Conservation (phyloP, 2,888 invertebrate species). For the Ectemnius lituratus region DNA sequence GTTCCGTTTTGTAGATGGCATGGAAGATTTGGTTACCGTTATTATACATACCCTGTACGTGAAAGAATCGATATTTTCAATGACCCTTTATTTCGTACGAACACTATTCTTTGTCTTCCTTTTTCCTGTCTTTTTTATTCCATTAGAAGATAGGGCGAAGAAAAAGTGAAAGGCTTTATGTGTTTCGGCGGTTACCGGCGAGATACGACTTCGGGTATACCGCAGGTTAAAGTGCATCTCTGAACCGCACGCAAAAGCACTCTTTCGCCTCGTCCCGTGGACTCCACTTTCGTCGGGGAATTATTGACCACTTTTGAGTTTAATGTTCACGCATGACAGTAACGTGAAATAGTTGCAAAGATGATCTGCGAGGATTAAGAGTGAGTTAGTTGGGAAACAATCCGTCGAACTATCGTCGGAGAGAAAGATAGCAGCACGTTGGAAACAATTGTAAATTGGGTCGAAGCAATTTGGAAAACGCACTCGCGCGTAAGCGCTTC, state of each 20-base stretch:
- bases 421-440: not conserved
- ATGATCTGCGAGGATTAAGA: no score
- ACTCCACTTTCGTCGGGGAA: constrained; percentile 10
- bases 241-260: not conserved
- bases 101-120: no score
- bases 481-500: not conserved
- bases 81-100: no score
- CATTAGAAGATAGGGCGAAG: not conserved
- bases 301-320: constrained; percentile 46
- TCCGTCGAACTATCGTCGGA: not conserved
- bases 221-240: no score
- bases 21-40: no score
- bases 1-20: no score
- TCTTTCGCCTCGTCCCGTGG: not conserved
- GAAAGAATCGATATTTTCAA: no score
- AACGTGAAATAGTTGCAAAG: constrained; percentile 15
- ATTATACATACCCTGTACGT: no score
- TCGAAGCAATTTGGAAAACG: not conserved
- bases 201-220: no score
- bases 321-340: constrained; percentile 37
- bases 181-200: no score
- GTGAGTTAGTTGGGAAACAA: not conserved
- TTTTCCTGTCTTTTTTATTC: constrained; percentile 19
- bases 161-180: no score
- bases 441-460: not conserved